Percentiles rank a stretch among this genome's conserved stretches.
phyloP scores from a whole-genome alignment of 2,113 vertebrate species.

The Noturus placidus region DNA sequence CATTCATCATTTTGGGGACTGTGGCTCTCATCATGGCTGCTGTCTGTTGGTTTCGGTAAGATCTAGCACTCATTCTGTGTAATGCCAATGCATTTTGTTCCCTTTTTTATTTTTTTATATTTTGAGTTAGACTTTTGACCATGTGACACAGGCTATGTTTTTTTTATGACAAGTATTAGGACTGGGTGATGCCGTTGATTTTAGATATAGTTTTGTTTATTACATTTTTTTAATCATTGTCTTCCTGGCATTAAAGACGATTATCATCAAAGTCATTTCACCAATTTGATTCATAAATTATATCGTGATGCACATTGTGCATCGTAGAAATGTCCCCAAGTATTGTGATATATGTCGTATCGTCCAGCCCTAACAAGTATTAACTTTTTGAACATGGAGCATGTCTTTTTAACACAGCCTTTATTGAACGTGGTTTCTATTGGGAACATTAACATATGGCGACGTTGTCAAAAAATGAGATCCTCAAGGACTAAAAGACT shows the following conservation, averaged over 20 bases:
- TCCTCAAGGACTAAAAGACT: background rate
- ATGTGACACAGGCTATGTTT: background rate
- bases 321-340: too few relatives aligned
- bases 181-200: too few relatives aligned
- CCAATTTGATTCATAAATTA: too few relatives aligned
- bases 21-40: conserved; percentile 73
- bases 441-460: background rate
- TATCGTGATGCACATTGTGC: too few relatives aligned
- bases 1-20: conserved; percentile 72
- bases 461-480: background rate
- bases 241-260: too few relatives aligned
- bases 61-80: background rate
- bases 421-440: background rate
- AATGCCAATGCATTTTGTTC: background rate
- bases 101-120: background rate
- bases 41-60: conserved; percentile 86
- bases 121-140: background rate
- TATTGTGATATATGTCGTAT: background rate
- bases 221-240: too few relatives aligned
- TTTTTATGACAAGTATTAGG: background rate
- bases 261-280: too few relatives aligned
- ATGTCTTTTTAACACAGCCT: background rate
- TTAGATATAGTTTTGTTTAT: too few relatives aligned
- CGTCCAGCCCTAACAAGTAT: background rate
- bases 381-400: background rate